A percentile compares a stretch with the other conserved stretches of the same genome.
Conservation (phyloP, 2,113 vertebrate genomes). For the Etheostoma spectabile region DNA sequence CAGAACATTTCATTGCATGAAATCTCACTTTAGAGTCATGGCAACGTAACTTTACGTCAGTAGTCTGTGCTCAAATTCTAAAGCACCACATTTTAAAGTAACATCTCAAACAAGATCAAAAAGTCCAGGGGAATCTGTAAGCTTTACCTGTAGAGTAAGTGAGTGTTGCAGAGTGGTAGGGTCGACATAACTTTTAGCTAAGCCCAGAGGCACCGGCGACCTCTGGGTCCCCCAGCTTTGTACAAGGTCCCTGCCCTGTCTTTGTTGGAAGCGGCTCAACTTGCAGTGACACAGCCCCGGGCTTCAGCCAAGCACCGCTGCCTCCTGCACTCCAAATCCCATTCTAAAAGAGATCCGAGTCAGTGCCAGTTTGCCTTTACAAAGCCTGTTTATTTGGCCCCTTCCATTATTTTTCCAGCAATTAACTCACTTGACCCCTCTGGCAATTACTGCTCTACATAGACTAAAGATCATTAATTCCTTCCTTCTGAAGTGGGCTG, state of each 20-base stretch:
- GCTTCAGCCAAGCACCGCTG: constrained; percentile 56
- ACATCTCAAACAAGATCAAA: constrained; percentile 1
- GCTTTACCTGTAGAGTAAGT: constrained; percentile 7
- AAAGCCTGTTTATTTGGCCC: constrained; percentile 73
- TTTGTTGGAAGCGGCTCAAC: constrained; percentile 56
- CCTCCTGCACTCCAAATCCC: constrained; percentile 63
- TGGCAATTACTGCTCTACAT: constrained; percentile 83
- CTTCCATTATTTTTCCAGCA: constrained; percentile 75
- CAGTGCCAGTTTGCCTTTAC: constrained; percentile 53
- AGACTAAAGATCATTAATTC: constrained; percentile 80
- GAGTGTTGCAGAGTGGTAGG: constrained; percentile 4
- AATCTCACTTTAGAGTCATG: constrained; percentile 24
- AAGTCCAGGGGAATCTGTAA: neutral
- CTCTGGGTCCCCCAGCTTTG: constrained; percentile 35
- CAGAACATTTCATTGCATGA: constrained; percentile 49
- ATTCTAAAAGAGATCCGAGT: constrained; percentile 66
- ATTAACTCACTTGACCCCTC: constrained; percentile 80
- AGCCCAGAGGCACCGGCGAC: constrained; percentile 23
- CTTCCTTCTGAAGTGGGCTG: constrained; percentile 62
- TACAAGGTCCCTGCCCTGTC: constrained; percentile 30
- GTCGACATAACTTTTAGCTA: constrained; percentile 14
- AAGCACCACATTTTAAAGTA: neutral
- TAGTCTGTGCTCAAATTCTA: neutral
- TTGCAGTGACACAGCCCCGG: constrained; percentile 56
- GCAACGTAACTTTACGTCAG: neutral